Base-by-base conservation (phyloP, 1,140 invertebrate genomes). In the Tenebrio molitor region DNA sequence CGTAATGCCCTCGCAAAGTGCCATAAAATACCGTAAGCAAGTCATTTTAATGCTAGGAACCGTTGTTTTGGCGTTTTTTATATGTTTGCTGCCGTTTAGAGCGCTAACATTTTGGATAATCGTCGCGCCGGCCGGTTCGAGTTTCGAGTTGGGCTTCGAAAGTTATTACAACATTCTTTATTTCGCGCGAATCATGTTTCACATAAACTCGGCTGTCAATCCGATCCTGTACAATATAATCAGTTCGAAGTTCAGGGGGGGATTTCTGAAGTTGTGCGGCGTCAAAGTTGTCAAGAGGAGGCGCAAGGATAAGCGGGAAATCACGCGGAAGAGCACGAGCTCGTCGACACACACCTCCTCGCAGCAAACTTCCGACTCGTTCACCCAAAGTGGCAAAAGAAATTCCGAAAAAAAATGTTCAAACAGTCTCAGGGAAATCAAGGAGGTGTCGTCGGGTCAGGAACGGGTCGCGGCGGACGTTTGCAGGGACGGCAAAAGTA, bases 211-310 rank as follows among this genome's bases (percentile, higher is more conserved):
- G 2, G 93, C 94, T 17, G 90, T 96, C 68, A 97, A 96, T 84
- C 95, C 95, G 1, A 94, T 96, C 75, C 86, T 96, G 10, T 96
- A 97, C 84, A 94, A 94, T 81, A 85, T 95, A 8, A 95, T 95
- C 91, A 95, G 93, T n/a, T 94, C 93, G 0, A 96, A 96, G 83
- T 97, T 96, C 84, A 87, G 95, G 7, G 89, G 91, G 12, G 94
- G 93, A 0, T 96, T 96, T 77, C 83, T 90, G 5, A 89, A 87
- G 50, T 77, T 93, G 41, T 85, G 90, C 75, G 78, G 84, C 0
- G 65, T 83, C 12, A 76, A 82, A 69, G 69, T 58, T 2, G 62
- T 75, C 23, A 74, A 73, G 44, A 73, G 69, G 14, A 75, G 74
- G 46, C 74, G 74, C 36, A 78, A 70, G 69, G 72, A 70, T 19